Conservation (phyloP, 1,140 invertebrate genomes). For the Polyergus mexicanus region DNA sequence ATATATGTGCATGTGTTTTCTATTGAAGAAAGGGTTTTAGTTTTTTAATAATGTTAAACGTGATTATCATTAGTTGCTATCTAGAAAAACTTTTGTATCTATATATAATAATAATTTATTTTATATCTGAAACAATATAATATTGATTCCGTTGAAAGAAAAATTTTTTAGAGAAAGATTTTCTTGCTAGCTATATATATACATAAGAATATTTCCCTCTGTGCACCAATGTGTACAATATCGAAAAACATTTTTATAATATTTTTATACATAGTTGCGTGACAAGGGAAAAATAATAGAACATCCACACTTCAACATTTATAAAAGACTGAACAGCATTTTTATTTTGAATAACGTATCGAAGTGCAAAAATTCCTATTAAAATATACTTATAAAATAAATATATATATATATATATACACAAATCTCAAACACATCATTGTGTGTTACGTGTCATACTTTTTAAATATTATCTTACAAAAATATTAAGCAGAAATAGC, state of each 20-base stretch:
- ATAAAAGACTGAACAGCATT: neutral
- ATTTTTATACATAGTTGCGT: too few relatives aligned
- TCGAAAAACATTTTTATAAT: too few relatives aligned
- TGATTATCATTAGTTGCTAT: neutral
- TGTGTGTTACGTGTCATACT: neutral
- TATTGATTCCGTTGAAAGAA: constrained; percentile 1
- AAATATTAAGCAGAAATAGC: constrained; percentile 44
- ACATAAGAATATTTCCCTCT: neutral
- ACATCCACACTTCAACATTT: neutral
- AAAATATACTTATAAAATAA: constrained; percentile 64
- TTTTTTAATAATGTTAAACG: constrained; percentile 10
- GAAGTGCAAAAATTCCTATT: neutral
- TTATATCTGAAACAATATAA: constrained; percentile 1
- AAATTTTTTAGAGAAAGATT: neutral
- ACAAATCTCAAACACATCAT: constrained; percentile 53
- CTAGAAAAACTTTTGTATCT: neutral
- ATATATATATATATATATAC: constrained; percentile 68
- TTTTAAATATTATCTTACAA: constrained; percentile 18
- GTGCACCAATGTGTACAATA: too few relatives aligned
- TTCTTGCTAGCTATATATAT: neutral
- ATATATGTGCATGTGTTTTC: neutral
- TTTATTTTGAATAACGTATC: constrained; percentile 39
- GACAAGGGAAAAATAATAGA: constrained; percentile 6
- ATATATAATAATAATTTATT: neutral
- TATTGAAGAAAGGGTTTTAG: neutral